phyloP scores from a whole-genome alignment of 1,140 invertebrate genomes.

The Laodelphax striatellus region DNA sequence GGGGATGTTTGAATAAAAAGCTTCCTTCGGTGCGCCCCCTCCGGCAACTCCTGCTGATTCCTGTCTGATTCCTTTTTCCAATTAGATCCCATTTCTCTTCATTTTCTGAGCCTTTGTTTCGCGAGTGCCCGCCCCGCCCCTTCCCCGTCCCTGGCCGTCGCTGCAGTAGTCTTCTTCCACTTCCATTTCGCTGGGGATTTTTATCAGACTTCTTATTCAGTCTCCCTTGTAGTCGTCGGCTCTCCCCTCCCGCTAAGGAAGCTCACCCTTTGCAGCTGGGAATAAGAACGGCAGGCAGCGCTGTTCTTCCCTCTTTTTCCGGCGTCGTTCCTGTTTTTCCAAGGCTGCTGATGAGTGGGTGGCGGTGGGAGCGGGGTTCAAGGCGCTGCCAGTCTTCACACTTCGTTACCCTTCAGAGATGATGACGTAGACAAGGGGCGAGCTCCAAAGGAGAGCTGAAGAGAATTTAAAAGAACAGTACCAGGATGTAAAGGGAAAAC shows the following conservation, averaged over 20 bases:
- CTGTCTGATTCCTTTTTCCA: conserved; percentile 3
- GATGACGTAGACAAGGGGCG: neutral
- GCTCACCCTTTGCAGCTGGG: no score
- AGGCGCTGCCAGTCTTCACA: neutral
- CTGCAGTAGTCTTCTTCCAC: no score
- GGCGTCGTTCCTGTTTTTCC: neutral
- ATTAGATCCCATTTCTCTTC: conserved; percentile 3
- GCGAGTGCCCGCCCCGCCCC: neutral
- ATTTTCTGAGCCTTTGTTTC: conserved; percentile 1
- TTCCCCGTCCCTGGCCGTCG: neutral
- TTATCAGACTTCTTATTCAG: no score
- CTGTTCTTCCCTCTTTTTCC: neutral
- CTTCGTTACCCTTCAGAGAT: conserved; percentile 1
- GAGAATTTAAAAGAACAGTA: neutral
- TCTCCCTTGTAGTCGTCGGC: neutral
- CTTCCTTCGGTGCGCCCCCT: neutral
- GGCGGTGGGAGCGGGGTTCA: no score
- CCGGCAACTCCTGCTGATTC: neutral
- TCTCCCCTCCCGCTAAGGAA: neutral
- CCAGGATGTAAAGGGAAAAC: neutral
- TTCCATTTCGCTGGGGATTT: no score
- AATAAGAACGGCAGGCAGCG: no score
- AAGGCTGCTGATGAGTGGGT: neutral
- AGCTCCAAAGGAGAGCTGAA: neutral
- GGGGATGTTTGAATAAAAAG: conserved; percentile 4